A percentile compares a stretch with the other conserved stretches of the same genome.
Evolutionary conservation across 2,888 invertebrate species (phyloP).

Genomic region (Dasypolia templi): DNA sequence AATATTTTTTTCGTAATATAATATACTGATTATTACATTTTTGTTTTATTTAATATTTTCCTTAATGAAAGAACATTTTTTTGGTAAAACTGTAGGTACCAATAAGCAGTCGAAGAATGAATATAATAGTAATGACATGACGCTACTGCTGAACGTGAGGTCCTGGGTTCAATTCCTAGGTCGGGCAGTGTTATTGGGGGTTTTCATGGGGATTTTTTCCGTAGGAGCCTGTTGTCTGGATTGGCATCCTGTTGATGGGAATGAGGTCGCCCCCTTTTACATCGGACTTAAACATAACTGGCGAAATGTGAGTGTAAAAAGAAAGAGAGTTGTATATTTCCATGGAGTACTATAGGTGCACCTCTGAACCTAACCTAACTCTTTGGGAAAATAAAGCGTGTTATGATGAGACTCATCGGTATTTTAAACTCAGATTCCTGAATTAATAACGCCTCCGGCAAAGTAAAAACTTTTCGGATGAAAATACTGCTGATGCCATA

Average conservation of each 20-base stretch:
- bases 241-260: no score
- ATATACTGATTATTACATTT: constrained; percentile 59
- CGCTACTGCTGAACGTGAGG: not conserved
- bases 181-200: not conserved
- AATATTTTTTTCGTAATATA: constrained; percentile 64
- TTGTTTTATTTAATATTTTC: constrained; percentile 57
- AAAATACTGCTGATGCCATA: not conserved
- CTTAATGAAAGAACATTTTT: not conserved
- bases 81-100: no score
- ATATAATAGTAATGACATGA: not conserved
- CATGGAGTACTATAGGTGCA: no score
- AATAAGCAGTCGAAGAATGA: not conserved
- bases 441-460: not conserved
- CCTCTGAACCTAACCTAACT: no score
- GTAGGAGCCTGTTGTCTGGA: not conserved
- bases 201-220: not conserved
- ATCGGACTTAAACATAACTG: no score
- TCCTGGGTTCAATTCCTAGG: not conserved
- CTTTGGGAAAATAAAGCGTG: no score
- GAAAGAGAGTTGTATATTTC: no score
- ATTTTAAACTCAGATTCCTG: not conserved
- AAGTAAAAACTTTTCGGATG: not conserved
- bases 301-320: no score
- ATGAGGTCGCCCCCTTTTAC: no score
- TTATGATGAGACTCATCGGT: not conserved